Evolutionary conservation across 2,113 vertebrate species (phyloP), one percentile per base, ranked within the genome.

Genomic region (Lucifuga dentata): DNA sequence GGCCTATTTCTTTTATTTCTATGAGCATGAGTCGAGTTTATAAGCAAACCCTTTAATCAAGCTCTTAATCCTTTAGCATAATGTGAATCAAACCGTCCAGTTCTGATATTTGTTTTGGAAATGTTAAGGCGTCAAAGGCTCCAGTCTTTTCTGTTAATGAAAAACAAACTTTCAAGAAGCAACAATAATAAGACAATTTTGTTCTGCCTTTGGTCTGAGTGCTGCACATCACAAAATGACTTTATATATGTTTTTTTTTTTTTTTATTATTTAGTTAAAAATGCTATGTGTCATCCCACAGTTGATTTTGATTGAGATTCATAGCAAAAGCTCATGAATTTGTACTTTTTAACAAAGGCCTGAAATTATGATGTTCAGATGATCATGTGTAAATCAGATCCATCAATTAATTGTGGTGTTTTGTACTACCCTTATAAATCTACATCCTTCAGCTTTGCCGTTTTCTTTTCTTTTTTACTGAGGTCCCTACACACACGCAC

Each of bases 1-100:
- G 23, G 33, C 71, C 76, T 79, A 84, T 89, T 76, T 82, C 72
- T 85, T 79, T 77, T n/a, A 76, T 90, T 81, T 86, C 75, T 87
- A 68, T 87, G 74, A 80, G 68, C 77, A 81, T 68, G 77, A 84
- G 67, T 73, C 77, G 77, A 86, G 75, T 56, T 89, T 87, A 80
- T 62, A 87, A 80, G 23, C 79, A 87, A 89, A 87, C 79, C 83
- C 78, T 90, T 90, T 88, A 90, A 89, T 91, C 85, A 90, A 85
- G 87, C 75, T 84, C 59, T 73, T 91, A 89, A 91, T 92, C 88
- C 89, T 69, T 83, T 44, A 82, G 86, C 68, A 88, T 87, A 86
- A 91, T 68, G 76, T 92, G 71, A 90, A 83, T 81, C 80, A 88
- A 79, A 72, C 74, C 77, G 36, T 44, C 80, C 52, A 63, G 69